Base-by-base conservation (phyloP, 2,888 invertebrate species). In the Capitulum mitella region DNA sequence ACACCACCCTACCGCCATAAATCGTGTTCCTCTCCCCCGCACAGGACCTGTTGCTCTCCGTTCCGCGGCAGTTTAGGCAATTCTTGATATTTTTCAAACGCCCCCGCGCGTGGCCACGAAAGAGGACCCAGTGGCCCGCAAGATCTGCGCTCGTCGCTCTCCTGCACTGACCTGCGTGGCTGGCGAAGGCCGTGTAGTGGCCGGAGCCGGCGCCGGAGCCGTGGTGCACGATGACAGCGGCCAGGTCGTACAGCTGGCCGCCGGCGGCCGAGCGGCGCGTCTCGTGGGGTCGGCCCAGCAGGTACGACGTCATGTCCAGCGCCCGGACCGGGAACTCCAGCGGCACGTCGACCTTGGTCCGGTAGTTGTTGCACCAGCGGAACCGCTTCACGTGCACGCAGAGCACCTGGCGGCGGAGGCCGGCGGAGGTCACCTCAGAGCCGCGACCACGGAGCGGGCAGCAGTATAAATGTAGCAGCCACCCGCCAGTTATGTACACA, bases 371-470 rank as follows among this genome's bases (percentile, higher is more conserved):
- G 84, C 91, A 91, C 93, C 93, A 93, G 82, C 93, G 89, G 86
- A 94, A 94, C 83, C 93, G 87, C 86, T 94, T 94, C 83, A 94
- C 88, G 85, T 94, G 93, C 83, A 94, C 86, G 87, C 93, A 93
- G 82, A 94, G 87, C 48, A 93, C 89, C 90, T 90, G 84, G 40
- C 85, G 83, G 79, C 77, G 76, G 79, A 80, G 46, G 58, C 32
- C 78, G 78, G 51, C 19, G n/a, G n/a, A n/a, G n/a, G n/a, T n/a
- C n/a, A n/a, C n/a, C n/a, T n/a, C n/a, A n/a, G n/a, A n/a, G n/a
- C n/a, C n/a, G n/a, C n/a, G n/a, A n/a, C n/a, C n/a, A n/a, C n/a
- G n/a, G n/a, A n/a, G n/a, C n/a, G n/a, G n/a, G n/a, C n/a, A n/a
- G n/a, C n/a, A n/a, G n/a, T n/a, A n/a, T n/a, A n/a, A n/a, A n/a